Evolutionary conservation across 2,113 vertebrate genomes (phyloP), one percentile per base, ranked within the genome.

Genomic region (Tringa solitaria): DNA sequence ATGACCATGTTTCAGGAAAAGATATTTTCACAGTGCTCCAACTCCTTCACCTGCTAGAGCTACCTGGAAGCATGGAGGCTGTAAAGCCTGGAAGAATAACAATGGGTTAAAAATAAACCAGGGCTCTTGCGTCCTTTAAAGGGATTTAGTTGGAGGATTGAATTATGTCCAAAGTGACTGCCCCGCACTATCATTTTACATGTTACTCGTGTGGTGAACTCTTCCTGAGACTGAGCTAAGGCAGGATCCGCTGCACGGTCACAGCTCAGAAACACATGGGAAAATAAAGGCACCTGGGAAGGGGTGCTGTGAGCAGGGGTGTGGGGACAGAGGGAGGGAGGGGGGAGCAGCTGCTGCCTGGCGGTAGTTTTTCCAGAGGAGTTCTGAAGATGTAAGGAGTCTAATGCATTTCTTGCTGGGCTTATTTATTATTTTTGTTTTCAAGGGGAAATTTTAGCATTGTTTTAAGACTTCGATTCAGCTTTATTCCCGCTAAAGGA

Each of bases 361-460:
- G 87, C 2, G 2, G 51, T 84, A 84, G 35, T 89, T 94, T 72
- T 70, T 63, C 61, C 12, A 2, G 63, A 53, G 73, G 60, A 84
- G 14, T 56, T 84, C 80, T 68, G 59, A 76, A 81, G 87, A 81
- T 84, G 51, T 74, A 54, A 75, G 70, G 75, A 50, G 26, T 24
- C 64, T 63, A 82, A 87, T 75, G 28, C 41, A 14, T 61, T 93
- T 97, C 60, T 95, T 89, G 60, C 73, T 93, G 74, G 41, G 67
- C n/a, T 93, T 95, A 46, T 92, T 95, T 91, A 45, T 92, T 91
- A 27, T 89, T 68, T 91, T 89, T 95, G 30, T 46, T 91, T 84
- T 89, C 0, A 4, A 77, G 53, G 6, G 35, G 24, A 30, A 80
- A 53, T 64, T 82, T 84, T 64, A 76, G 23, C 33, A 43, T 89